Conservation (phyloP, 1,140 invertebrate genomes). For the Phenacoccus solenopsis region DNA sequence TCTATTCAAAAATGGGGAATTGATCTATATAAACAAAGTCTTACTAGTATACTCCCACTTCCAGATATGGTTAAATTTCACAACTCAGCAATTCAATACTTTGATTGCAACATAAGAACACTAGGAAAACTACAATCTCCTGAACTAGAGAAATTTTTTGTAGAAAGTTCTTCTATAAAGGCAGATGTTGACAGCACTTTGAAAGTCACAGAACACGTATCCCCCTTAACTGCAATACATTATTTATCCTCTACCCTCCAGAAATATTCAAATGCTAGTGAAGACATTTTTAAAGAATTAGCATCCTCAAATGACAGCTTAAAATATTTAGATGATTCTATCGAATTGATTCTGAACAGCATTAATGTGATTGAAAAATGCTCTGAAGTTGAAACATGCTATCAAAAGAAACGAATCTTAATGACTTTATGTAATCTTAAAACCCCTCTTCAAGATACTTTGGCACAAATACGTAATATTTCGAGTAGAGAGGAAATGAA, state of each 20-base stretch:
- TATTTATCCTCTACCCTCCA: neutral
- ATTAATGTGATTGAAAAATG: conserved; percentile 25
- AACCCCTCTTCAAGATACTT: conserved; percentile 26
- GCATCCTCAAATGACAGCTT: neutral
- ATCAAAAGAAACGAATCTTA: conserved; percentile 12
- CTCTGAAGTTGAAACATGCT: conserved; percentile 15
- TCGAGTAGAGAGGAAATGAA: conserved; percentile 10
- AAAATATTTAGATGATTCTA: conserved; percentile 22
- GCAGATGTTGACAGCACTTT: neutral
- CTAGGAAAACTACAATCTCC: neutral
- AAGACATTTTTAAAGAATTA: neutral
- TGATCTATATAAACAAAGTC: neutral
- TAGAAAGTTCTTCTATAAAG: neutral
- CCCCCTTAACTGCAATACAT: neutral
- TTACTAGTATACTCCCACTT: neutral
- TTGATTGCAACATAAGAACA: neutral
- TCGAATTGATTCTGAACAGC: conserved; percentile 26
- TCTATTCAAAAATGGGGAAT: neutral
- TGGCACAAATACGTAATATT: conserved; percentile 24
- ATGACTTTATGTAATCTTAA: conserved; percentile 22
- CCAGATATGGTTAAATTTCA: neutral
- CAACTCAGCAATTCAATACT: neutral
- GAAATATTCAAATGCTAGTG: neutral
- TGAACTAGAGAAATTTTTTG: neutral
- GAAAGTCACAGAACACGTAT: neutral